Evolutionary conservation across 2,888 invertebrate species (phyloP).

Genomic region (Dorcus parallelipipedus): DNA sequence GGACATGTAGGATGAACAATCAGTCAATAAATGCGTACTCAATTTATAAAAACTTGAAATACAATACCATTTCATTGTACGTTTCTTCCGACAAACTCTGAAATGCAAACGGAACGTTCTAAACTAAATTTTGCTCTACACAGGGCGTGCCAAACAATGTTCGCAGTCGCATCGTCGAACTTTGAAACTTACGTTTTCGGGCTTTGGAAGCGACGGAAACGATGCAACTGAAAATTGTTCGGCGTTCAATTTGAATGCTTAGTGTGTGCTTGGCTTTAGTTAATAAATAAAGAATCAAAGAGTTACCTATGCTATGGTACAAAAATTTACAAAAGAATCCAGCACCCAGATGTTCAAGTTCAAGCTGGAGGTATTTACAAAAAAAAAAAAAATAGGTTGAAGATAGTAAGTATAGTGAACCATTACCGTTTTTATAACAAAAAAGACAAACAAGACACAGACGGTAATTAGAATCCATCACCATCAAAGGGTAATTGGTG

Average conservation of each 20-base stretch:
- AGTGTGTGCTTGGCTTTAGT: neutral
- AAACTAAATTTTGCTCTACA: conserved; percentile 24
- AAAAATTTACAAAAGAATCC: conserved; percentile 13
- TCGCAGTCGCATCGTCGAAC: no score
- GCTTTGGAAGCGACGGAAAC: no score
- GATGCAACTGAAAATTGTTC: neutral
- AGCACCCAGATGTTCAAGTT: conserved; percentile 6
- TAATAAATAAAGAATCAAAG: neutral
- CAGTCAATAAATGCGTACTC: conserved; percentile 24
- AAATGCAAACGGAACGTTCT: conserved; percentile 55
- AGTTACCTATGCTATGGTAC: neutral
- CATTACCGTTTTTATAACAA: no score
- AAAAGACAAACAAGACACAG: no score
- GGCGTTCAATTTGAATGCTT: neutral
- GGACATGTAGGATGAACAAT: conserved; percentile 24
- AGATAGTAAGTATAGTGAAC: no score
- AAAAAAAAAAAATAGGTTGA: neutral
- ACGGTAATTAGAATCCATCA: no score
- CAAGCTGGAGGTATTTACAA: conserved; percentile 1
- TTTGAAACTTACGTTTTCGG: neutral
- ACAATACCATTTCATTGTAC: conserved; percentile 79
- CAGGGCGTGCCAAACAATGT: neutral
- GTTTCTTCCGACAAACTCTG: conserved; percentile 81
- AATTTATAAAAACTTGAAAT: conserved; percentile 40
- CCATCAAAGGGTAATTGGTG: no score